Evolutionary conservation across 2,797 vertebrate species (phyloP).

Genomic region (Martes flavigula): DNA sequence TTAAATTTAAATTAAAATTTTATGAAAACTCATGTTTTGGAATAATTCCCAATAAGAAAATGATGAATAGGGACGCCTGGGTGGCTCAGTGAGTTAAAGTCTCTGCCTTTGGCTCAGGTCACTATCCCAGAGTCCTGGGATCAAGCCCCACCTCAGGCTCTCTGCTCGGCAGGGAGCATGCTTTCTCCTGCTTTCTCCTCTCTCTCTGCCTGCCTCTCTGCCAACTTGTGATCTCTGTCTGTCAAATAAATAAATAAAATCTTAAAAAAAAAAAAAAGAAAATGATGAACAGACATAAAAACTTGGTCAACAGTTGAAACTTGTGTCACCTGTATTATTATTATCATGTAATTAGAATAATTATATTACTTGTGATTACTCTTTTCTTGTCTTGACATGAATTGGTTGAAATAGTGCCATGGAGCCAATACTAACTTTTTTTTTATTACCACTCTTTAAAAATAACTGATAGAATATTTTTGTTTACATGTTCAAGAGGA

Average conservation of each 20-base stretch:
- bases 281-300: conserved; percentile 13
- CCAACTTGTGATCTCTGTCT: no score
- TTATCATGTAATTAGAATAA: neutral
- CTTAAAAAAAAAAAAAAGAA: neutral
- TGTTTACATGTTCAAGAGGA: neutral
- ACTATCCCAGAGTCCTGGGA: no score
- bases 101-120: no score
- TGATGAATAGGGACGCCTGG: neutral
- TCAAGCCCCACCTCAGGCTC: no score
- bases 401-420: neutral
- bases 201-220: no score
- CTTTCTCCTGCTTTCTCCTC: no score
- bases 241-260: no score
- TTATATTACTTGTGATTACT: neutral
- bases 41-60: conserved; percentile 9
- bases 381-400: conserved; percentile 9
- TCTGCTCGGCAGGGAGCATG: no score
- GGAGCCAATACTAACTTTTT: neutral
- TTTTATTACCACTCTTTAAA: conserved; percentile 28
- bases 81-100: no score
- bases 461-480: neutral
- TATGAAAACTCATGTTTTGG: neutral
- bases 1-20: neutral
- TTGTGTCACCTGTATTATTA: neutral
- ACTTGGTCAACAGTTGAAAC: conserved; percentile 2